phyloP scores from a whole-genome alignment of 2,888 invertebrate species.

The Pimpla rufipes region DNA sequence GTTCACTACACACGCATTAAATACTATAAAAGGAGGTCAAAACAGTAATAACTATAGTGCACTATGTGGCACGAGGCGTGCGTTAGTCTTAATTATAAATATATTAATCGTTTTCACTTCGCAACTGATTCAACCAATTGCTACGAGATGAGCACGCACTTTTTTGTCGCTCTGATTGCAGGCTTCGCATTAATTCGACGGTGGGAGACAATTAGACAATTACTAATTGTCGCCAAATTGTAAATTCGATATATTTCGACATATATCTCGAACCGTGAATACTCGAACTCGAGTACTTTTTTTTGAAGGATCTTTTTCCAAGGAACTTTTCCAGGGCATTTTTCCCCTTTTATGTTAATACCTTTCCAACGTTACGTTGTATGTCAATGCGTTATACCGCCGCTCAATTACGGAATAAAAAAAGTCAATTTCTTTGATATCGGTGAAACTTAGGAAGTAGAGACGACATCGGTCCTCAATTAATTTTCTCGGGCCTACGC shows the following conservation, averaged over 20 bases:
- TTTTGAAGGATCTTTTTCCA: too few species aligned
- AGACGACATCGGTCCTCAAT: not conserved
- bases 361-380: too few species aligned
- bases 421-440: not conserved
- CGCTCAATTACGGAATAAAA: not conserved
- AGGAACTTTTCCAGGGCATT: too few species aligned
- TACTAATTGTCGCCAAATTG: too few species aligned
- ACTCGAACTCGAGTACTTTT: too few species aligned
- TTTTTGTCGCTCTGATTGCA: not conserved
- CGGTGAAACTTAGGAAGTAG: not conserved
- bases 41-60: constrained; percentile 23
- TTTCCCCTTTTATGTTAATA: too few species aligned
- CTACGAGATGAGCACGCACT: not conserved
- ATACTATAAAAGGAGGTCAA: constrained; percentile 33
- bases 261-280: too few species aligned
- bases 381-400: too few species aligned
- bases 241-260: too few species aligned
- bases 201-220: not conserved
- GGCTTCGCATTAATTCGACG: not conserved
- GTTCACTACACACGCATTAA: constrained; percentile 9
- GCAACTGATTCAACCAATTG: constrained; percentile 2
- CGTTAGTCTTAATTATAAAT: constrained; percentile 39
- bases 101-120: constrained; percentile 49
- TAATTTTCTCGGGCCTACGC: not conserved
- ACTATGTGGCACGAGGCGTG: constrained; percentile 26